Base-by-base conservation (phyloP, 2,113 vertebrate species). In the Urocynchramus pylzowi region DNA sequence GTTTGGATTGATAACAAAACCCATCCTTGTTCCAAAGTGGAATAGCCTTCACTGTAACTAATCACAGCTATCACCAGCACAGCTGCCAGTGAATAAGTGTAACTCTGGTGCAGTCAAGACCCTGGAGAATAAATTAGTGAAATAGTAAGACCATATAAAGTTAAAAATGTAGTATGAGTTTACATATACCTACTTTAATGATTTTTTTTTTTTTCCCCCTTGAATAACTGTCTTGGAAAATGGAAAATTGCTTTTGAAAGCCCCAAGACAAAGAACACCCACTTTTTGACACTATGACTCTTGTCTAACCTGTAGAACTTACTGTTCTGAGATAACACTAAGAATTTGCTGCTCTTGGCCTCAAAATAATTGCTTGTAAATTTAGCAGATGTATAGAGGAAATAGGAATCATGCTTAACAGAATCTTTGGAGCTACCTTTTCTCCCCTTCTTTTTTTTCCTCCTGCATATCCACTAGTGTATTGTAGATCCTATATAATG, bases 361-460 rank as follows among this genome's bases (percentile, higher is more conserved):
- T 78, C 26, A 87, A 77, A 91, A 56, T 87, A 96, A 71, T 94
- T 84, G 37, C 60, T 71, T 64, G 15, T 75, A 47, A 17, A 16
- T 39, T 67, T 79, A 79, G 53, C 33, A 88, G 28, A 65, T 50
- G 6, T 45, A 3, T 44, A 39, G 56, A 42, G 24, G 39, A 87
- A 47, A 54, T 4, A 8, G 30, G 26, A 86, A 33, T 69, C 20
- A 11, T n/a, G 28, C 44, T 68, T 64, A 65, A 35, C 17, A 64
- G 64, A 22, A 49, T 21, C n/a, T 85, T 82, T 60, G 28, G 49
- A 61, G 13, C 5, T 64, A 16, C 7, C 4, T 65, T 41, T 31
- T 31, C 13, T 11, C 13, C 1, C 3, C 17, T 2, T 2, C 7
- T 1, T 1, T 31, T 37, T 37, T 16, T 6, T 3, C 2, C 17